Evolutionary conservation across 2,888 invertebrate genomes (phyloP), one percentile per base, ranked within the genome.

Genomic region (Gari tellinella): DNA sequence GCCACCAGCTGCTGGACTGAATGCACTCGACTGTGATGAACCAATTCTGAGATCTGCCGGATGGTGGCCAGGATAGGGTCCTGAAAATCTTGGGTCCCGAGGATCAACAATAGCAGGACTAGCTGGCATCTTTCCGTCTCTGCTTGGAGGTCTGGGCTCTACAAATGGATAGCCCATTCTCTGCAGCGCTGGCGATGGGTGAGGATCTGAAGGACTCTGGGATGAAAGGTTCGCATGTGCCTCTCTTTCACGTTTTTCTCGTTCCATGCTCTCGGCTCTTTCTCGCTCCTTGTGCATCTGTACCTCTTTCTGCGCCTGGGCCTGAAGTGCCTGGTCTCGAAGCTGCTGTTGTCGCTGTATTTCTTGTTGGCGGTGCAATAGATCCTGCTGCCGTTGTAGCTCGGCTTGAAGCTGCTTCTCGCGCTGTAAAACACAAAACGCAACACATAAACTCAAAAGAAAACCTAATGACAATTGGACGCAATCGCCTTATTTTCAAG

Each of bases 11-110:
- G 84, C 81, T 15, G 82, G 78, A 49, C 82, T 79, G 48, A 84
- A 84, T 23, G 82, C 82, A 62, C 84, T 80, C 17, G 73, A 67
- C 55, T 77, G 80, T 14, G 82, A 58, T 19, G 79, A 70, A 5
- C 80, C 74, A 8, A 80, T 58, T n/a, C 82, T 61, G 15, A 84
- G 56, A 57, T 84, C 84, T 37, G 77, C 53, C 7, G 79, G 72
- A 48, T 79, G 79, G 25, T 72, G 75, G 41, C 79, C 79, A 8
- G 68, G 68, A 52, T 57, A 77, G 43, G 58, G 77, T 21, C 38
- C 64, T 15, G 60, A 25, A 63, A 66, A 73, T 21, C 79, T 53
- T 10, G 80, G 80, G 45, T 77, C 70, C 49, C 76, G 19, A 31
- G 77, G 69, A 45, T 79, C 79, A 57, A 72, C 68, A 56, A 79